A percentile compares a stretch with the other conserved stretches of the same genome.
phyloP scores from a whole-genome alignment of 2,797 vertebrate genomes.

The Silurus lanzhouensis region DNA sequence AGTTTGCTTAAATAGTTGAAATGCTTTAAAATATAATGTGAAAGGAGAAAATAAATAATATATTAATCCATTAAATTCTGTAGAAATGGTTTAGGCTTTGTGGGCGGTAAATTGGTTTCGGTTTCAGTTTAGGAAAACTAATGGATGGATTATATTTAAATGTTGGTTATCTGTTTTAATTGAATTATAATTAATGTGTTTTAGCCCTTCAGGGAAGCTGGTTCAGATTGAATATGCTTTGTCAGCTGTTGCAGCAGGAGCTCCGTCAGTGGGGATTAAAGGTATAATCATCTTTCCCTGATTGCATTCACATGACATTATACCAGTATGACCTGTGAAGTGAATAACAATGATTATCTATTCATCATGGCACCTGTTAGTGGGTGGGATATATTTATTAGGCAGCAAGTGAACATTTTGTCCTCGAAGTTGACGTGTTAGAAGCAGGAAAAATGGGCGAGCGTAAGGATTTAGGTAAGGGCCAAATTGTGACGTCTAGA shows the following conservation, averaged over 20 bases:
- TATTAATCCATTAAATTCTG: neutral
- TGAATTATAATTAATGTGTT: neutral
- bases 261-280: slow-evolving; percentile 94
- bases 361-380: too few species aligned
- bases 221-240: slow-evolving; percentile 99
- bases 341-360: too few species aligned
- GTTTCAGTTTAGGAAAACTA: slow-evolving; percentile 13
- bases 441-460: too few species aligned
- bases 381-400: too few species aligned
- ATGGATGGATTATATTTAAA: neutral
- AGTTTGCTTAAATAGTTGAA: neutral
- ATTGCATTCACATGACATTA: too few species aligned
- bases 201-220: slow-evolving; percentile 96
- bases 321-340: too few species aligned
- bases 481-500: too few species aligned
- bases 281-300: slow-evolving; percentile 60
- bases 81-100: neutral
- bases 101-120: neutral
- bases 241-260: slow-evolving; percentile 96
- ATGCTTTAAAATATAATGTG: neutral
- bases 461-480: too few species aligned
- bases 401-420: too few species aligned
- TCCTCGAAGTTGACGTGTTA: too few species aligned
- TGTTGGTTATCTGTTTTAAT: neutral
- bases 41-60: neutral